Percentiles rank a stretch among this genome's conserved stretches.
Conservation (phyloP, 2,797 vertebrate species). For the Pipistrellus pipistrellus region DNA sequence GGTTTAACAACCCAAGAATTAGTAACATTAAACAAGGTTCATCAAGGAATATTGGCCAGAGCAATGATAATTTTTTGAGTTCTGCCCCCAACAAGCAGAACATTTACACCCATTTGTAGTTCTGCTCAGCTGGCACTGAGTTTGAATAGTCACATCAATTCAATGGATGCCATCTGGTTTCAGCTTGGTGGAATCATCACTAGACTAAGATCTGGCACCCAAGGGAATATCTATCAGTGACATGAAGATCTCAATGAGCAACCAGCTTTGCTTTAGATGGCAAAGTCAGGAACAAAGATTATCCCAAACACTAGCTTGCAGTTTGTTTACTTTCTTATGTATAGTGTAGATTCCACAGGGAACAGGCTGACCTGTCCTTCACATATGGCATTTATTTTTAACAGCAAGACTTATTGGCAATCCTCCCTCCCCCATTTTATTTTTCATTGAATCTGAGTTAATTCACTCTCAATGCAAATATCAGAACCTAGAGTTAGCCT, state of each 20-base stretch:
- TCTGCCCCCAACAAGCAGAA: not conserved
- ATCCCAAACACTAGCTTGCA: not conserved
- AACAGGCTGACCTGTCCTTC: not conserved
- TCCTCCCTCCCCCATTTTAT: not conserved
- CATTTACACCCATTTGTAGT: not conserved
- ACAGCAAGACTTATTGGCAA: not conserved
- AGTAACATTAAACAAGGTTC: conserved; percentile 1
- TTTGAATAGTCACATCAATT: not conserved
- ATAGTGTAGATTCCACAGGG: not conserved
- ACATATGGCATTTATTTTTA: not conserved
- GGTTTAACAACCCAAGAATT: conserved; percentile 14
- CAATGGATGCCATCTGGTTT: not conserved
- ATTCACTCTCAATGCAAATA: not conserved
- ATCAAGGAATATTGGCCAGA: not conserved
- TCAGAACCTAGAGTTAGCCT: not conserved
- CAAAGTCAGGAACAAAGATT: not conserved
- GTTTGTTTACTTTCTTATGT: not conserved
- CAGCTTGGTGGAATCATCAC: not conserved
- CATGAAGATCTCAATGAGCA: not conserved
- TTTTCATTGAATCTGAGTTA: not conserved
- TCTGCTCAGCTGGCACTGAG: not conserved
- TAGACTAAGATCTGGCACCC: not conserved
- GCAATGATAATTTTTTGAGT: not conserved
- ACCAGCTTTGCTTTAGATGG: not conserved
- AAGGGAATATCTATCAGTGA: not conserved